Evolutionary conservation across 2,888 invertebrate species (phyloP).

Genomic region (Drosophila villosipedis): DNA sequence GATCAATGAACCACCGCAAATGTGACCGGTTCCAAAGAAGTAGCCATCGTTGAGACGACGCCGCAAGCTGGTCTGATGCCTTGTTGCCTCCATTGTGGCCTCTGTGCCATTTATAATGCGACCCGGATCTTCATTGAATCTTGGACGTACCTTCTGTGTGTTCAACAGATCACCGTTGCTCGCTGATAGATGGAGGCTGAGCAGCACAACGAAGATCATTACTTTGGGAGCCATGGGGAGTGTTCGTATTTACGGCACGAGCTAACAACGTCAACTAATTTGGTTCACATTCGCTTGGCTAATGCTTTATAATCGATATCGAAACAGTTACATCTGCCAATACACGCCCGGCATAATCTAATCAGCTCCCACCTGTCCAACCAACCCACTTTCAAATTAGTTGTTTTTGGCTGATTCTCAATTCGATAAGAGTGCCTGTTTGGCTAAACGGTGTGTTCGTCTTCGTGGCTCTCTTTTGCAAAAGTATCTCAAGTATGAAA

Average conservation of each 20-base stretch:
- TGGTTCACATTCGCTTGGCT: constrained; percentile 18
- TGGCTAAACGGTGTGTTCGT: constrained; percentile 10
- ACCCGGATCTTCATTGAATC: constrained; percentile 64
- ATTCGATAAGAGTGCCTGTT: background rate
- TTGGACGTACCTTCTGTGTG: constrained; percentile 35
- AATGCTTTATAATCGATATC: constrained; percentile 38
- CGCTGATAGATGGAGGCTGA: constrained; percentile 1
- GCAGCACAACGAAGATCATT: constrained; percentile 24
- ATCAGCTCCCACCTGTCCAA: constrained; percentile 45
- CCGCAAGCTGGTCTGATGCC: constrained; percentile 81
- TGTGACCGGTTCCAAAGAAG: constrained; percentile 82
- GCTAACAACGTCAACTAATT: constrained; percentile 59
- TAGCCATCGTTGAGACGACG: constrained; percentile 69
- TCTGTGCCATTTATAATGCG: constrained; percentile 77
- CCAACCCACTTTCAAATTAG: constrained; percentile 23
- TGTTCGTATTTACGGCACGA: constrained; percentile 32
- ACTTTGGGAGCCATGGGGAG: constrained; percentile 27
- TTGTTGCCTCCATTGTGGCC: constrained; percentile 66
- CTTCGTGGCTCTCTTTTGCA: background rate
- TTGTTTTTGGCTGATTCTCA: background rate
- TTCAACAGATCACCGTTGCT: constrained; percentile 14
- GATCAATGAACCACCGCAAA: constrained; percentile 82
- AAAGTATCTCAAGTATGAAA: background rate
- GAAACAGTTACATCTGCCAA: constrained; percentile 64
- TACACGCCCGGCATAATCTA: constrained; percentile 64